Evolutionary conservation across 2,797 vertebrate species (phyloP).

Genomic region (Phataginus tetradactyla): DNA sequence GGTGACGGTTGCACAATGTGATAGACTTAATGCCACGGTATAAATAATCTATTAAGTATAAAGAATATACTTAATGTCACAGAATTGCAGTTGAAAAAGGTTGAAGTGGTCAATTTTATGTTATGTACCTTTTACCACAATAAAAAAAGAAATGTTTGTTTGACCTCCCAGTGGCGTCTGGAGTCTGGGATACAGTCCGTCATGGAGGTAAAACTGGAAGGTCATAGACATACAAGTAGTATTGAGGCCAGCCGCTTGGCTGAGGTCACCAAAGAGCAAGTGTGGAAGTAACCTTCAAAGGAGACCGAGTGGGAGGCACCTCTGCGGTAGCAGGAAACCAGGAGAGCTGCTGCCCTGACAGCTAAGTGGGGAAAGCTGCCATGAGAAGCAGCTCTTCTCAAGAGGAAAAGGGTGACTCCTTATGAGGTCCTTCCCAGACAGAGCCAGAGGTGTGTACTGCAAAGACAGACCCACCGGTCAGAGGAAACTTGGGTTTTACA

Average conservation of each 20-base stretch:
- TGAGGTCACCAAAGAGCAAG: not conserved
- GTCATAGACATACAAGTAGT: not conserved
- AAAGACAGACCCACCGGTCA: not conserved
- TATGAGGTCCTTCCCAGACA: not conserved
- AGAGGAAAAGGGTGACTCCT: not conserved
- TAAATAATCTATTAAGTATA: too few species aligned
- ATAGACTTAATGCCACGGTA: not conserved
- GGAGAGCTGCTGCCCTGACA: not conserved
- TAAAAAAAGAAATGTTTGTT: not conserved
- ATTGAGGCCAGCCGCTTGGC: not conserved
- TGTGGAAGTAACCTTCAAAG: not conserved
- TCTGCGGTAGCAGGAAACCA: not conserved
- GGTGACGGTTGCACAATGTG: not conserved
- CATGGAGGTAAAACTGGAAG: not conserved
- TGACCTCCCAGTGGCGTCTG: not conserved
- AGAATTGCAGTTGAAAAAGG: not conserved
- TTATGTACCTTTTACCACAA: not conserved
- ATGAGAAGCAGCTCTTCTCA: not conserved
- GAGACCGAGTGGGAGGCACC: not conserved
- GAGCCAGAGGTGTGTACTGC: not conserved
- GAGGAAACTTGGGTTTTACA: not conserved
- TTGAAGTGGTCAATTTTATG: not conserved
- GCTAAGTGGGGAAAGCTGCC: not conserved
- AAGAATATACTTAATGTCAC: too few species aligned
- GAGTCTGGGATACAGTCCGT: not conserved